Percentiles rank a stretch among this genome's conserved stretches.
These are phyloP conservation scores for Halictus ligatus DNA, from an alignment of 2,888 invertebrate genomes.

Conservation along the genomic window DNA sequence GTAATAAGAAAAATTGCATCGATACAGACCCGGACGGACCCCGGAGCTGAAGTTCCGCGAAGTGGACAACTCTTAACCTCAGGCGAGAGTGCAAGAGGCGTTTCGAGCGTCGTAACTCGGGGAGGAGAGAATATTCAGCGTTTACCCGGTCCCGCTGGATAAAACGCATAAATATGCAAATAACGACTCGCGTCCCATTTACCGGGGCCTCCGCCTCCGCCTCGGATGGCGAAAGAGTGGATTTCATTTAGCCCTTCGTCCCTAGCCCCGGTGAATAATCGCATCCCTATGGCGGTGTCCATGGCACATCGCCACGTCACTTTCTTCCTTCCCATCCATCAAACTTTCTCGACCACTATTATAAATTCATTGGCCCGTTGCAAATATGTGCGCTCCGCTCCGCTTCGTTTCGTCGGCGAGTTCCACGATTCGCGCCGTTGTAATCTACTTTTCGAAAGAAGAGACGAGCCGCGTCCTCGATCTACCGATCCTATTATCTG, in stretches of 20 bases:
- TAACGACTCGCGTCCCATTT: conserved; percentile 61
- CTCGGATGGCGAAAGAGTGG: conserved; percentile 18
- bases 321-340: conserved; percentile 33
- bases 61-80: conserved; percentile 7
- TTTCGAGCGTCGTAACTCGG: conserved; percentile 29
- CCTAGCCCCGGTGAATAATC: conserved; percentile 16
- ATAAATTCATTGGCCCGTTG: conserved; percentile 38
- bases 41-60: not conserved
- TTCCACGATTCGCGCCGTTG: not conserved
- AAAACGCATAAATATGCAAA: conserved; percentile 74
- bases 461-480: not conserved
- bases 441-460: not conserved
- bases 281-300: conserved; percentile 5
- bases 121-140: conserved; percentile 33
- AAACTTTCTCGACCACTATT: conserved; percentile 28
- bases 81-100: not conserved
- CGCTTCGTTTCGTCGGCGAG: not conserved
- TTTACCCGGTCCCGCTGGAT: conserved; percentile 42
- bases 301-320: not conserved
- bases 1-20: not conserved
- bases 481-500: not conserved
- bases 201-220: conserved; percentile 23
- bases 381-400: not conserved
- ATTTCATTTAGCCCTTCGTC: conserved; percentile 49
- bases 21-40: not conserved